Conservation (phyloP, 2,113 vertebrate species). For the Megalops atlanticus region DNA sequence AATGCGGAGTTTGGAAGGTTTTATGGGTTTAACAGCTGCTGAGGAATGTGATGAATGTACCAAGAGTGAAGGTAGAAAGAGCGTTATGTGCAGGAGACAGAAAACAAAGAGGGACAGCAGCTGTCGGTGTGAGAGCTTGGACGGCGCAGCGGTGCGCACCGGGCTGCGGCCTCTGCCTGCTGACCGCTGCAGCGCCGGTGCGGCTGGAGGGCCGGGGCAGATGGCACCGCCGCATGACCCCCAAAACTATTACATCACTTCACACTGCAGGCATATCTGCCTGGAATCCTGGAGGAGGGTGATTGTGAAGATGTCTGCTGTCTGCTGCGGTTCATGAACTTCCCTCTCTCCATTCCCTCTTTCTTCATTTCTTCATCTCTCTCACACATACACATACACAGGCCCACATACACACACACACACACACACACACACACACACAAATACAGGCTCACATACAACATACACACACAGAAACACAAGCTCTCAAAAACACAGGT, state of each 20-base stretch:
- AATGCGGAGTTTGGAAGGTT: no score
- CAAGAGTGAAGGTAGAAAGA: not conserved
- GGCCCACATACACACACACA: not conserved
- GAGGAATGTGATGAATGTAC: not conserved
- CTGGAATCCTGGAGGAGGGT: not conserved
- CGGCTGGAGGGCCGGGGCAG: constrained; percentile 36
- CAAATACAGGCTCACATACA: not conserved
- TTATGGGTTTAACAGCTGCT: not conserved
- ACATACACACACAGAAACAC: not conserved
- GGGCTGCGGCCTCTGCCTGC: constrained; percentile 3
- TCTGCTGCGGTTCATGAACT: no score
- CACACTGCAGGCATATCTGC: not conserved
- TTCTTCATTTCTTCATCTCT: no score
- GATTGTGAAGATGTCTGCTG: not conserved
- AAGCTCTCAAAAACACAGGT: not conserved
- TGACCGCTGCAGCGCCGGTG: constrained; percentile 14
- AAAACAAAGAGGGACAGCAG: not conserved
- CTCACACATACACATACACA: not conserved
- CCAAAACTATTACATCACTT: constrained; percentile 33
- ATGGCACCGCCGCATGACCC: constrained; percentile 38
- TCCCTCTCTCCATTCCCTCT: no score
- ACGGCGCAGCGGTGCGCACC: constrained; percentile 1
- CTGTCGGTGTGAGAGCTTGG: not conserved
- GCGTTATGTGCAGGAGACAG: not conserved
- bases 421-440: not conserved